phyloP scores from a whole-genome alignment of 2,113 vertebrate species.

The Chaetura pelagica region DNA sequence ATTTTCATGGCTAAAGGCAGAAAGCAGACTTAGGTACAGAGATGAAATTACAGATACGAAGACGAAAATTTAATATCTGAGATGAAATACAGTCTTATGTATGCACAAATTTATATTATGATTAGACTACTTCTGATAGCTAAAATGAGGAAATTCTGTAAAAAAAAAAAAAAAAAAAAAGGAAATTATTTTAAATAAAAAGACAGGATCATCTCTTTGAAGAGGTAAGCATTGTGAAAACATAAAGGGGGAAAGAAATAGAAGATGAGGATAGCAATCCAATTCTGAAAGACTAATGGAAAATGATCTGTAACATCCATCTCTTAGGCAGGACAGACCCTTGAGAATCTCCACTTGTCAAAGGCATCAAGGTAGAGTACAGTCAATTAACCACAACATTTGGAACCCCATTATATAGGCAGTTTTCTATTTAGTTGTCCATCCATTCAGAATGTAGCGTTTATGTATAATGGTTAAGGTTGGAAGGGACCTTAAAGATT shows the following conservation, averaged over 20 bases:
- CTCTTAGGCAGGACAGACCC: background rate
- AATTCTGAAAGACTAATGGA: background rate
- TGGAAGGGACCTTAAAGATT: no score
- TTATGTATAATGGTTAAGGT: no score
- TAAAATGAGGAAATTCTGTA: background rate
- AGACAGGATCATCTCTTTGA: background rate
- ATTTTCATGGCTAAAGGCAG: background rate
- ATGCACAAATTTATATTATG: background rate
- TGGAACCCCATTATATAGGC: background rate
- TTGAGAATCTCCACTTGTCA: background rate
- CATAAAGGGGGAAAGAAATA: background rate
- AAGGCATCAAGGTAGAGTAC: background rate
- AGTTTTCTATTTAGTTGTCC: background rate
- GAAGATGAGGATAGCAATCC: background rate
- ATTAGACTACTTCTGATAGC: background rate
- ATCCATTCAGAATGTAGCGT: background rate
- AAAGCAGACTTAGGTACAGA: background rate
- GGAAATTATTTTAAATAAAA: background rate
- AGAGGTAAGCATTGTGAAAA: background rate
- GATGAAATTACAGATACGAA: background rate
- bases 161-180: background rate
- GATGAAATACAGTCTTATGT: background rate
- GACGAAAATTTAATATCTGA: background rate
- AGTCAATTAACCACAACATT: background rate
- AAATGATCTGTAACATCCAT: background rate